Conservation (phyloP, 92 coral and sea anemone species). For the Epizoanthus fatuus region DNA sequence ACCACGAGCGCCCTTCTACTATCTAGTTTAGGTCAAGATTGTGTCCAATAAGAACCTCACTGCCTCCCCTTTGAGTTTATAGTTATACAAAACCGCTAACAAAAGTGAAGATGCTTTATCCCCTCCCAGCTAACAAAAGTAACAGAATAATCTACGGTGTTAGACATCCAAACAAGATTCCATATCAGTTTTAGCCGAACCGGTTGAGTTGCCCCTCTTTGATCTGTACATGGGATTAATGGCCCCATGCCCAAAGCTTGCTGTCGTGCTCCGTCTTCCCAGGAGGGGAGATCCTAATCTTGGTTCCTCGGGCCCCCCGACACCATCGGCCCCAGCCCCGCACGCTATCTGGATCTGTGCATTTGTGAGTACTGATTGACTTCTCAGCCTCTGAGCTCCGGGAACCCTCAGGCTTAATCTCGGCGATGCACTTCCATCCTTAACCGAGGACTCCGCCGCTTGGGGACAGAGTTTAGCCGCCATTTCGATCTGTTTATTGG, state of each 20-base stretch:
- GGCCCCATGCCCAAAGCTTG: slow-evolving; percentile 8
- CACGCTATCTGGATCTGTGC: slow-evolving; percentile 34
- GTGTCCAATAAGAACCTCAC: too few species aligned
- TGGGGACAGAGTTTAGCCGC: slow-evolving; percentile 10
- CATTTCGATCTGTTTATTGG: slow-evolving; percentile 4
- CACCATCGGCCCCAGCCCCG: slow-evolving; percentile 9
- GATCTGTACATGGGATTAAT: slow-evolving; percentile 15
- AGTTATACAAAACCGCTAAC: not conserved
- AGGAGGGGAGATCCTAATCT: not conserved
- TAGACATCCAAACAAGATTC: slow-evolving; percentile 37
- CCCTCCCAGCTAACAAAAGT: too few species aligned
- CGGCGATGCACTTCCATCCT: slow-evolving; percentile 1
- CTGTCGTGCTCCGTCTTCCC: not conserved
- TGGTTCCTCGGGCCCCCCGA: not conserved
- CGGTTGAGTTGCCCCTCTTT: slow-evolving; percentile 21
- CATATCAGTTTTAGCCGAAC: slow-evolving; percentile 13
- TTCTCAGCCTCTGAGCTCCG: slow-evolving; percentile 18
- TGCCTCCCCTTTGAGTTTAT: too few species aligned
- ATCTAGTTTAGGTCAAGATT: too few species aligned
- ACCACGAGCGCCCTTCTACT: too few species aligned
- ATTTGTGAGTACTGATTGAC: slow-evolving; percentile 40
- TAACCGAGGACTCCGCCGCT: not conserved
- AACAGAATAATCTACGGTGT: not conserved
- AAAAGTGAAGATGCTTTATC: not conserved
- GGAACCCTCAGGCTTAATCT: not conserved